Base-by-base conservation (phyloP, 2,888 invertebrate species). In the Heteromyza rotundicornis region DNA sequence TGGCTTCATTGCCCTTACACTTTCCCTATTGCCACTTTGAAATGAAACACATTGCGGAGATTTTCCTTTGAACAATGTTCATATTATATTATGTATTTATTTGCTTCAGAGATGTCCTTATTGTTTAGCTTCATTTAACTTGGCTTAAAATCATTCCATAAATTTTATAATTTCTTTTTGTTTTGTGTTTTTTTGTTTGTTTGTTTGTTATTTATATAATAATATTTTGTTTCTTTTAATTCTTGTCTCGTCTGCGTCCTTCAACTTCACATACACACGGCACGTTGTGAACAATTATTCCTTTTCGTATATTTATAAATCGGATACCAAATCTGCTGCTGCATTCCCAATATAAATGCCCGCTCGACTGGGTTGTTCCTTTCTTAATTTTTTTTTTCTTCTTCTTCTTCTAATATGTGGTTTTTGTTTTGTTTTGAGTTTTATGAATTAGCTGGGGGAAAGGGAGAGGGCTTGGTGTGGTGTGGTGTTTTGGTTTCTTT, bases 251-350 rank as follows among this genome's bases (percentile, higher is more conserved):
- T n/a, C n/a, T n/a, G n/a, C n/a, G n/a, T n/a, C n/a, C n/a, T n/a
- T n/a, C 40, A 10, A 7, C 16, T 90, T 89, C 91, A 91, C 90
- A 91, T 90, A 91, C 90, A 90, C 90, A 90, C 91, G 91, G 91
- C 91, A 91, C 91, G 90, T 90, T 90, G 91, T 91, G 91, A 91
- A 91, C 90, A 90, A 90, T 90, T 89, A 90, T 90, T 90, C 63
- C 63, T 69, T 59, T 66, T n/a, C 59, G 65, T 60, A 47, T n/a
- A 8, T n/a, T n/a, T n/a, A 27, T 14, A 27, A 7, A 20, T 53
- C 32, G 19, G n/a, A 17, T 53, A 17, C 27, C 12, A 32, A 7
- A 12, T 24, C 8, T 44, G 40, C 19, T 8, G 8, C 17, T 19
- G 49, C 32, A 16, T 19, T 47, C 22, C 27, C 27, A 27, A 27